A percentile compares a stretch with the other conserved stretches of the same genome.
Evolutionary conservation across 1,140 invertebrate species (phyloP).

Genomic region (Dreissena rostriformis): DNA sequence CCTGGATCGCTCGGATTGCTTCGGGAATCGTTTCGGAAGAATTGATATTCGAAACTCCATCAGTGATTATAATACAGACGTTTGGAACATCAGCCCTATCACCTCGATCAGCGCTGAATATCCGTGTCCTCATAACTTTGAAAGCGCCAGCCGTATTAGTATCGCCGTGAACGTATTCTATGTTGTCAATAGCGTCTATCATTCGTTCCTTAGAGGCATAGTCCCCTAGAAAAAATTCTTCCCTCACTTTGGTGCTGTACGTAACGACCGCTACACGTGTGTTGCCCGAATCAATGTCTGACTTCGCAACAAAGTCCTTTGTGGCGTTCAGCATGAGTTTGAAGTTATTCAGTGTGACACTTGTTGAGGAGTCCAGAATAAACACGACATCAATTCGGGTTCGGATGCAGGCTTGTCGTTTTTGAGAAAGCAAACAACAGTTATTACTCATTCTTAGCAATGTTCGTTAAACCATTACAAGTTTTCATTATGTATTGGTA

Average conservation of each 20-base stretch:
- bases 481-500: too few species aligned
- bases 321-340: slow-evolving; percentile 69
- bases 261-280: slow-evolving; percentile 65
- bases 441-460: too few species aligned
- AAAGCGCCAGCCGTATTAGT: slow-evolving; percentile 71
- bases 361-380: slow-evolving; percentile 75
- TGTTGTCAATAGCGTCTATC: slow-evolving; percentile 62
- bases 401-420: slow-evolving; percentile 51
- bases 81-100: slow-evolving; percentile 69
- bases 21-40: slow-evolving; percentile 68
- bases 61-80: slow-evolving; percentile 70
- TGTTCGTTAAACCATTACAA: too few species aligned
- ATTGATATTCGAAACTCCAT: slow-evolving; percentile 74
- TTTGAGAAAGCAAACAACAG: too few species aligned
- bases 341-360: slow-evolving; percentile 70
- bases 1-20: slow-evolving; percentile 53
- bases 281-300: slow-evolving; percentile 67
- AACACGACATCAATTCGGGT: slow-evolving; percentile 71
- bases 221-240: slow-evolving; percentile 65
- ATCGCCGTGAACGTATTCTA: slow-evolving; percentile 68
- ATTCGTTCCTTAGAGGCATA: slow-evolving; percentile 63
- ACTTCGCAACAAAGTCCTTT: slow-evolving; percentile 64
- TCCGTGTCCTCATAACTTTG: slow-evolving; percentile 60
- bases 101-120: slow-evolving; percentile 65
- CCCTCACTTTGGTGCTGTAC: slow-evolving; percentile 66